Evolutionary conservation across 2,113 vertebrate genomes (phyloP).

Genomic region (Petromus typicus): DNA sequence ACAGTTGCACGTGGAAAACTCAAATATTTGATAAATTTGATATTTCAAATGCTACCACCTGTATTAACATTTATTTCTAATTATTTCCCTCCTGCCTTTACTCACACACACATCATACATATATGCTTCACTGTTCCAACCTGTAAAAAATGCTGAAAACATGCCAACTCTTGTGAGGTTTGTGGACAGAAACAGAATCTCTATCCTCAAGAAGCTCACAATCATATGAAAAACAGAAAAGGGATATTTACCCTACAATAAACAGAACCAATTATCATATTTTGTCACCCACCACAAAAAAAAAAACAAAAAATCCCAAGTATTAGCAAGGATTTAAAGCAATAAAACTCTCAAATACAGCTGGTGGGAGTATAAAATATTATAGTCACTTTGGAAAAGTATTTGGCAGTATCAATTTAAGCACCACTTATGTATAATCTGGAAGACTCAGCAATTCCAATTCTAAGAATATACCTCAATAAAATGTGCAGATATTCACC

Average conservation of each 20-base stretch:
- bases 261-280: neutral
- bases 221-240: constrained; percentile 29
- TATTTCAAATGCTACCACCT: neutral
- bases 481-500: constrained; percentile 12
- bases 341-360: constrained; percentile 4
- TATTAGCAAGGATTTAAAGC: neutral
- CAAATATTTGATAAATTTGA: constrained; percentile 8
- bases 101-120: neutral
- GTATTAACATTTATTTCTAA: constrained; percentile 9
- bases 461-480: neutral
- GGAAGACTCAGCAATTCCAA: neutral
- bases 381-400: constrained; percentile 23
- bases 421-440: neutral
- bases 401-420: neutral
- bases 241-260: neutral
- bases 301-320: neutral
- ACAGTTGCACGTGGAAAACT: neutral
- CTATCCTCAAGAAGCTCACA: neutral
- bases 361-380: neutral
- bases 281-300: neutral
- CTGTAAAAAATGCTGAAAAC: constrained; percentile 9
- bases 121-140: neutral
- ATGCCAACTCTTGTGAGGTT: neutral
- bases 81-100: constrained; percentile 23
- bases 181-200: constrained; percentile 26